Evolutionary conservation across 1,140 invertebrate species (phyloP).

Genomic region (Drosophila bocki): DNA sequence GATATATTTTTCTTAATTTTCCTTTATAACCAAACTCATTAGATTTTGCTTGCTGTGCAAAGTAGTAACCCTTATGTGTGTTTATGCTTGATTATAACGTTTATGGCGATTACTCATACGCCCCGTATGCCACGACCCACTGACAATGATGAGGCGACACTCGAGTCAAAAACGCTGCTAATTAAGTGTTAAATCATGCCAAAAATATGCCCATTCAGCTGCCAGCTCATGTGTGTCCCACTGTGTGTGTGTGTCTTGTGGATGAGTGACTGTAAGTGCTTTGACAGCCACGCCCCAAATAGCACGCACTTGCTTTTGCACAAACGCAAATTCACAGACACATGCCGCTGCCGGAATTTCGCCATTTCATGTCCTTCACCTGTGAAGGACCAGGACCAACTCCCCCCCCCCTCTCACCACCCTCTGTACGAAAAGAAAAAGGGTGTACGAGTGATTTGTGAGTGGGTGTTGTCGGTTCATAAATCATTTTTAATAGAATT

Average conservation of each 20-base stretch:
- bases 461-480: constrained; percentile 25
- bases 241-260: constrained; percentile 8
- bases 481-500: constrained; percentile 45
- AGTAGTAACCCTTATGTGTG: constrained; percentile 29
- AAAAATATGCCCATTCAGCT: constrained; percentile 72
- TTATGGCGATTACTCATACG: constrained; percentile 75
- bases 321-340: constrained; percentile 46
- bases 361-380: constrained; percentile 37
- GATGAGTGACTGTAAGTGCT: constrained; percentile 30
- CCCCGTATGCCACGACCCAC: constrained; percentile 31
- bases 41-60: constrained; percentile 9
- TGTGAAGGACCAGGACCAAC: background rate
- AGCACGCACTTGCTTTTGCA: constrained; percentile 36
- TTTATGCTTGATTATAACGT: constrained; percentile 64
- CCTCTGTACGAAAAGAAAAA: background rate
- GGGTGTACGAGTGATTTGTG: constrained; percentile 32
- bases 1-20: background rate
- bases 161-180: constrained; percentile 76
- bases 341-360: constrained; percentile 26
- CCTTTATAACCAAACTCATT: background rate
- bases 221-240: constrained; percentile 12
- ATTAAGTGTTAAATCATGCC: constrained; percentile 83
- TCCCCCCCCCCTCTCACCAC: background rate
- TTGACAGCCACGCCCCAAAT: constrained; percentile 48
- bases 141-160: constrained; percentile 68